phyloP scores from a whole-genome alignment of 2,113 vertebrate genomes.

The Hydrochoerus hydrochaeris region DNA sequence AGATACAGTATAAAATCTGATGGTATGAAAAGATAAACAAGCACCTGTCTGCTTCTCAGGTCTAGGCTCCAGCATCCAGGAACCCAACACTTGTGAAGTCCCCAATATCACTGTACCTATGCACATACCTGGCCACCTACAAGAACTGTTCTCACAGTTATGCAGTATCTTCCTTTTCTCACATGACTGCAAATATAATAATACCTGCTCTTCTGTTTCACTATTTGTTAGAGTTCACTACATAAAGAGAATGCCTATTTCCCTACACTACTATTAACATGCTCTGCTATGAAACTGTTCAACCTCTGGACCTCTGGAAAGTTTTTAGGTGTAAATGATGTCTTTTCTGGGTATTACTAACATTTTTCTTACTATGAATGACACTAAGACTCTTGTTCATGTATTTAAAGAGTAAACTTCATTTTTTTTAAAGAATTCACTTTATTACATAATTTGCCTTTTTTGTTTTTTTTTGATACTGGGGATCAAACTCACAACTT shows the following conservation, averaged over 20 bases:
- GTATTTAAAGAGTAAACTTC: neutral
- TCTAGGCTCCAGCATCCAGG: neutral
- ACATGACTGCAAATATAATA: neutral
- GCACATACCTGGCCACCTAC: neutral
- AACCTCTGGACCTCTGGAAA: conserved; percentile 3
- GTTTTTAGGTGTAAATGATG: neutral
- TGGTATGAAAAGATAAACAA: neutral
- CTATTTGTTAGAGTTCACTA: neutral
- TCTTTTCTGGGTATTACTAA: neutral
- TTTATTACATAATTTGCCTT: conserved; percentile 28
- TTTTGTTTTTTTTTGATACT: neutral
- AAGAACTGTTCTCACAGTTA: neutral
- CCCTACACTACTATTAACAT: neutral
- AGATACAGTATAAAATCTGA: neutral
- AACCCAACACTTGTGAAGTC: neutral
- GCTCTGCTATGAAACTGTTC: neutral
- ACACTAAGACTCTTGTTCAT: neutral
- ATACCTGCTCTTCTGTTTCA: neutral
- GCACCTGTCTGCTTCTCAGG: neutral
- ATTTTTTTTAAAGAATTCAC: neutral
- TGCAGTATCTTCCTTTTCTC: neutral
- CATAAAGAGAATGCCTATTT: neutral
- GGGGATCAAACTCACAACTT: too few relatives aligned
- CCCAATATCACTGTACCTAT: neutral
- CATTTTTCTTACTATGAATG: conserved; percentile 47